phyloP scores from a whole-genome alignment of 1,140 invertebrate species.

The Saccostrea glomerata region DNA sequence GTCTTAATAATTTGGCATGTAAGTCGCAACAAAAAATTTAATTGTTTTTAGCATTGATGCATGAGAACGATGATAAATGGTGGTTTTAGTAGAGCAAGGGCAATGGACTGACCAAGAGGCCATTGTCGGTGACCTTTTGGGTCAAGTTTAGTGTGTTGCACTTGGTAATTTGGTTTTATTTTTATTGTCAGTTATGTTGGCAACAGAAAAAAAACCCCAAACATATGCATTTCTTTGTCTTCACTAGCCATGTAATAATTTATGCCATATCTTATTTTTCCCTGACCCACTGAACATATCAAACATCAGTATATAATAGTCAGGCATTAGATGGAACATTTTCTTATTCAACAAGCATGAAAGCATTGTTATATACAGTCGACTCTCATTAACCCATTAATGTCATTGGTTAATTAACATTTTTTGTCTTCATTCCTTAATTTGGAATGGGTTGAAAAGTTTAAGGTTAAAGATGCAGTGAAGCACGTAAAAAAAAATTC shows the following conservation, averaged over 20 bases:
- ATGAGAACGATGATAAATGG: no score
- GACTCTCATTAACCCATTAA: not conserved
- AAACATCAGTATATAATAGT: not conserved
- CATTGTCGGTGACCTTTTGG: not conserved
- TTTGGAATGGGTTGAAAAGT: conserved; percentile 11
- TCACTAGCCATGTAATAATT: not conserved
- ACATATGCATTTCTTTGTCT: no score
- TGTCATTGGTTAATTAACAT: conserved; percentile 4
- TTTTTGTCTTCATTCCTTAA: conserved; percentile 1
- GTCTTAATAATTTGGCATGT: no score
- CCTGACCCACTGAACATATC: not conserved
- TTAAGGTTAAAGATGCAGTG: conserved; percentile 4
- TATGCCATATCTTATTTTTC: not conserved
- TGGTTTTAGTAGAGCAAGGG: not conserved
- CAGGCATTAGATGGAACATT: not conserved
- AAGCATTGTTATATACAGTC: not conserved
- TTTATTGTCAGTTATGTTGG: not conserved
- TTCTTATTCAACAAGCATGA: not conserved
- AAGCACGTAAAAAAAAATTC: not conserved
- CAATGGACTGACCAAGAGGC: not conserved
- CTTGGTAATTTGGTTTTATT: not conserved
- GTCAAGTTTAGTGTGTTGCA: not conserved
- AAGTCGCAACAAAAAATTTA: no score
- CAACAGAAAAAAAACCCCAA: not conserved
- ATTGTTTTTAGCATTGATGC: no score